Evolutionary conservation across 2,888 invertebrate genomes (phyloP), one percentile per base, ranked within the genome.

Genomic region (Drosophila nr. fundita): DNA sequence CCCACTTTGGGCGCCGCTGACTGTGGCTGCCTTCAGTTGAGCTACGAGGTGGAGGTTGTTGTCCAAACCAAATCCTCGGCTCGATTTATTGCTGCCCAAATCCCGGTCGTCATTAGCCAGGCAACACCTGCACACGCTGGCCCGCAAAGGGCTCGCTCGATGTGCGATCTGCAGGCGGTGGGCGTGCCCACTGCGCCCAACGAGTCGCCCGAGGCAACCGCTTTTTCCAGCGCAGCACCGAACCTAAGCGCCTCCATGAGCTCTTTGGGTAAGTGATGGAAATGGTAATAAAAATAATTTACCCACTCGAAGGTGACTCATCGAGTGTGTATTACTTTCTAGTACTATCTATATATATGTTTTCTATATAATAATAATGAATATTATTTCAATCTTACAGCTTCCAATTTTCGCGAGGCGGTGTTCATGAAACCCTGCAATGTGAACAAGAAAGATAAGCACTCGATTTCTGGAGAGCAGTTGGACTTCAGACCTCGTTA

Each of bases 11-110:
- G 75, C 11, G 58, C 65, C 10, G 38, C 53, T 0, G 82, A 68
- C 5, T 91, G 92, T 32, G 76, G 80, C 18, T 91, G 91, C 32
- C 68, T 92, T n/a, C 88, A 88, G 65, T 59, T 92, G 0, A 73
- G 72, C 30, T 92, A 92, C 57, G 92, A 92, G 76, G 70, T 92
- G 24, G 91, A 91, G 54, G 91, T 90, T 7, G 24, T 68, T 7
- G 75, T 90, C 5, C 79, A 67, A 21, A 83, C 85, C 1, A 64
- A 48, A 13, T 76, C 81, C 2, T 66, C 64, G 5, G 83, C 83
- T 7, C 84, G 91, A 7, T 74, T 52, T 0, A 80, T 91, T 0
- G 21, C 55, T 2, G 84, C 83, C 0, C 55, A 54, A 13, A 38
- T 91, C 18, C 92, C 92, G 1, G 74, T 92, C 2, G 53, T 76